Base-by-base conservation (phyloP, 2,113 vertebrate species). In the Syngnathoides biaculeatus region DNA sequence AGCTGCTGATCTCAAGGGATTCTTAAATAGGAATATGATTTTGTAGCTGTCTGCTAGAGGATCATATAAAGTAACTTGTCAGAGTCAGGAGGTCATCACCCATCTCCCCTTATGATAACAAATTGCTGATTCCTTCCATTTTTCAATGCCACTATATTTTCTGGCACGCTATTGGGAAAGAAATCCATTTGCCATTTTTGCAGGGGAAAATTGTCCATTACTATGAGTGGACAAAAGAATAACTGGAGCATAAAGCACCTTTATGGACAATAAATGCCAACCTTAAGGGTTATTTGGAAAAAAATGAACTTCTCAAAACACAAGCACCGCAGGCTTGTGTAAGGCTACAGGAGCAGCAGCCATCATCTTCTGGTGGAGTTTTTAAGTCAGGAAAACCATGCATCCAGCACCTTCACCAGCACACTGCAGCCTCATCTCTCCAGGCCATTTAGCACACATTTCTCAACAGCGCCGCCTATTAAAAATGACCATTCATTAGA, bases 401-500 rank as follows among this genome's bases (percentile, higher is more conserved):
- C 69, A 75, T 83, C 79, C 75, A 72, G 47, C 40, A 56, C 14
- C 13, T 53, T 79, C 75, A 67, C 68, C 71, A 77, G 62, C 61
- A 78, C 61, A 69, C 64, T 26, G 43, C 79, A 71, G 69, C 75
- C 61, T 73, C 64, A 55, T 78, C 69, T 81, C 79, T 79, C 57
- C 76, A 68, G 72, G 81, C 73, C 74, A 78, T 85, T 78, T 64
- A 78, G 72, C 71, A 73, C 70, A 68, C 56, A 68, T 39, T 64
- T 71, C 74, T 81, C 69, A 74, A 72, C 72, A 17, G 69, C 70
- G 71, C 42, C 71, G 71, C 73, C 79, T 74, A 72, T 80, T 79
- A 75, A 83, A 86, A 69, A 84, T 80, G 81, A 85, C 78, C 82
- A 84, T 78, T 79, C 82, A 88, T 81, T 67, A 79, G 77, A 76